phyloP scores from a whole-genome alignment of 2,113 vertebrate species.

The Zosterops lateralis region DNA sequence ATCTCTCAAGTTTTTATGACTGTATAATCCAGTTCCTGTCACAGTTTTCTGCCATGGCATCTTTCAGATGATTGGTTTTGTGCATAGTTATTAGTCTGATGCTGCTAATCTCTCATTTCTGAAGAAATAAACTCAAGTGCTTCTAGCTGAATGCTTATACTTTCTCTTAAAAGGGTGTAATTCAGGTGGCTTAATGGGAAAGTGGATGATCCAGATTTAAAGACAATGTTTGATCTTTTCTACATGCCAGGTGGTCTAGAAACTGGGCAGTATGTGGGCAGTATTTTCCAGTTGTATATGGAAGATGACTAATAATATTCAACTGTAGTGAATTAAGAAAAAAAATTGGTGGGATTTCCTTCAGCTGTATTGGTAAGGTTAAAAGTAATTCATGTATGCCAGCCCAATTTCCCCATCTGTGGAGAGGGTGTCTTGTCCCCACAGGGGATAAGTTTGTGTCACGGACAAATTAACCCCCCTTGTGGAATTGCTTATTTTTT shows the following conservation, averaged over 20 bases:
- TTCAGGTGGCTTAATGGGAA: neutral
- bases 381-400: neutral
- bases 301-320: neutral
- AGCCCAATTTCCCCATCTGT: accelerated
- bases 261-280: neutral
- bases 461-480: accelerated
- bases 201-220: neutral
- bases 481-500: neutral
- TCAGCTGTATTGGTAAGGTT: neutral
- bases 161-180: neutral
- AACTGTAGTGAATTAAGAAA: neutral
- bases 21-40: constrained; percentile 46
- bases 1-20: constrained; percentile 22
- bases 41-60: constrained; percentile 36
- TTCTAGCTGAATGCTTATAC: neutral
- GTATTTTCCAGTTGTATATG: neutral
- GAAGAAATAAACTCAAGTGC: constrained; percentile 15
- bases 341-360: neutral
- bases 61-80: constrained; percentile 49
- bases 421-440: accelerated
- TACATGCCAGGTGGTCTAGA: neutral
- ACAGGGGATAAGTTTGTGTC: neutral
- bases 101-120: constrained; percentile 54
- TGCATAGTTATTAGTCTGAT: constrained; percentile 48
- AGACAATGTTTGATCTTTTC: neutral